Evolutionary conservation across 1,140 invertebrate genomes (phyloP), one percentile per base, ranked within the genome.

Genomic region (Neotoxoptera formosana): DNA sequence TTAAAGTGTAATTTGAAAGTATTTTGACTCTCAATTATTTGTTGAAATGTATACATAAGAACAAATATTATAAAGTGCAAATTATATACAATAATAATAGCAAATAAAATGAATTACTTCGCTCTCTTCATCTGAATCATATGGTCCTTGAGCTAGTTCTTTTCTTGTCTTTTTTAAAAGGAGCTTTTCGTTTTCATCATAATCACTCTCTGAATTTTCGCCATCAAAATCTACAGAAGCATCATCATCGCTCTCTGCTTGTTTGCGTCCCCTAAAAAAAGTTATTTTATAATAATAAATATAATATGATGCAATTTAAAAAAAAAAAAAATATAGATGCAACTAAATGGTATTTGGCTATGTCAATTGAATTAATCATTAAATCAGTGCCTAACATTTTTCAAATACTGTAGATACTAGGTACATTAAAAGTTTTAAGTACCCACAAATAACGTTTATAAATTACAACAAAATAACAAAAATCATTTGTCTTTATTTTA

Each of bases 151-250:
- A 93, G 95, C 95, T 94, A 94, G 30, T 56, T 94, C 90, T 89
- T 94, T 89, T 36, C 96, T 95, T 30, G 96, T 95, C 94, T 97
- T 97, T 47, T 96, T 95, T 36, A 97, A 94, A 8, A 97, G 95
- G 93, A 96, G 95, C 94, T 96, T 96, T 94, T 97, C 97, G 83
- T 96, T 95, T 94, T 96, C 96, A 45, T 96, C 96, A 94, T 97
- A 97, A 93, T 97, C 97, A 94, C 97, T 96, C 94, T 97, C 97
- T 7, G 97, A 97, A 94, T 97, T 96, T 25, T 96, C 96, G 14
- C 96, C 95, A 94, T 96, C 96, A 95, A 97, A 97, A 89, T 94
- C 89, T 47, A 94, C 93, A 21, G 94, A 88, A n/a, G 93, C 93
- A 17, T 91, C 83, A 91, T 94, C 56, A 83, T 94, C 94, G n/a